Base-by-base conservation (phyloP, 2,888 invertebrate genomes). In the Caradrina kadenii region DNA sequence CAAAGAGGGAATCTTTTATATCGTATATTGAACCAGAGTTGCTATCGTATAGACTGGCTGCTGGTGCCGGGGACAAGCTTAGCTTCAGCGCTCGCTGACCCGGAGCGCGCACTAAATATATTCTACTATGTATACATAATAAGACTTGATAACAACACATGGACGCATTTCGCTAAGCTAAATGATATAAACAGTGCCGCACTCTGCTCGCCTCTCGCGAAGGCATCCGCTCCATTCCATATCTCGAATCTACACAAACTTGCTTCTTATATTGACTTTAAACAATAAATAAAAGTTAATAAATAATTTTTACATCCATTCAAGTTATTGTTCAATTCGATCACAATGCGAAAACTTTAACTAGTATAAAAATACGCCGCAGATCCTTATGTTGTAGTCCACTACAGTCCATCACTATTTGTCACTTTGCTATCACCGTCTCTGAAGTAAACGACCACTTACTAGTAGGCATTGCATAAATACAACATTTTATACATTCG, bases 231-330 rank as follows among this genome's bases (percentile, higher is more conserved):
- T 90, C 91, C 89, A 76, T 77, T 53, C 69, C 81, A 76, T 63
- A 59, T 76, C 73, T 70, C 79, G 81, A 80, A 75, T 79, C 73
- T 82, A 81, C 66, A 81, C 76, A 76, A 79, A 84, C 84, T 79
- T 76, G 80, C 81, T 80, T 76, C 83, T 84, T 86, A 85, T 87
- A 84, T 90, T 87, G 88, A 85, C 81, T 87, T 87, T 89, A 89
- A 90, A 88, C 80, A 90, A 93, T 93, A 93, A 94, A 94, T 93
- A 93, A 90, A 91, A 82, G 80, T 84, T 88, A 90, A 91, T 90
- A 89, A 89, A 90, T 88, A 90, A 84, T 89, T 87, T 91, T 89
- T 88, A 88, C 84, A 84, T 76, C 67, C 80, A 83, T 79, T 66
- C 86, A 87, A 89, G 85, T 90, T 91, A 92, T 90, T 90, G 90